Percentiles rank a stretch among this genome's conserved stretches.
Conservation (phyloP, 2,113 vertebrate species). For the Reinhardtius hippoglossoides region DNA sequence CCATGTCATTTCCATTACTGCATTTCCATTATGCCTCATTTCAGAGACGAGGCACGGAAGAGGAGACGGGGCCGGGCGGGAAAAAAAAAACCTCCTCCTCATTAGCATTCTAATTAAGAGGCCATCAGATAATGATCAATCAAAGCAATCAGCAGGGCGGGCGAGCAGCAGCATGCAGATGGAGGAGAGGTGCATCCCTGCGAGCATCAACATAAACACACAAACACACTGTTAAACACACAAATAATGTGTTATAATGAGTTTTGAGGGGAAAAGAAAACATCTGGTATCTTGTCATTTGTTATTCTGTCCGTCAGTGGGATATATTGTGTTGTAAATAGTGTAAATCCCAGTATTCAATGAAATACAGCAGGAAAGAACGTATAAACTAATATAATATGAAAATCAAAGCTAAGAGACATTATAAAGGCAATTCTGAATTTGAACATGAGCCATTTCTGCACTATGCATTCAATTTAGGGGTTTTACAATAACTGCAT, state of each 20-base stretch:
- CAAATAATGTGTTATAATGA: not conserved
- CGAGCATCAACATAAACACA: conserved; percentile 1
- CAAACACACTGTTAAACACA: conserved; percentile 10
- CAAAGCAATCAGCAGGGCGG: conserved; percentile 67
- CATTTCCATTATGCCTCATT: conserved; percentile 78
- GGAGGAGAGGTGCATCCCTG: conserved; percentile 18
- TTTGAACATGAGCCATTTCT: too few species aligned
- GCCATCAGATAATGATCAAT: conserved; percentile 84
- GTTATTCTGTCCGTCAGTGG: not conserved
- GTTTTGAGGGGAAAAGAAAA: not conserved
- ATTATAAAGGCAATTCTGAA: not conserved
- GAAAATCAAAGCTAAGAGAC: not conserved
- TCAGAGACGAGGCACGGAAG: conserved; percentile 57
- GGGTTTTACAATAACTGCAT: not conserved
- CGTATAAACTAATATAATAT: not conserved
- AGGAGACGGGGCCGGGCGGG: conserved; percentile 13
- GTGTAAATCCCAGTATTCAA: not conserved
- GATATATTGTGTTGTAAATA: not conserved
- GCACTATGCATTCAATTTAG: not conserved
- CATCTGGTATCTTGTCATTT: not conserved
- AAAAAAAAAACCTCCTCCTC: conserved; percentile 63
- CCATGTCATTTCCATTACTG: conserved; percentile 79
- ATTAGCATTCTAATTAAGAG: conserved; percentile 87
- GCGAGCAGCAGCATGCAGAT: conserved; percentile 65
- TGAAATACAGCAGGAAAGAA: not conserved